Evolutionary conservation across 1,140 invertebrate species (phyloP), one percentile per base, ranked within the genome.

Genomic region (Anagrus nilaparvatae): DNA sequence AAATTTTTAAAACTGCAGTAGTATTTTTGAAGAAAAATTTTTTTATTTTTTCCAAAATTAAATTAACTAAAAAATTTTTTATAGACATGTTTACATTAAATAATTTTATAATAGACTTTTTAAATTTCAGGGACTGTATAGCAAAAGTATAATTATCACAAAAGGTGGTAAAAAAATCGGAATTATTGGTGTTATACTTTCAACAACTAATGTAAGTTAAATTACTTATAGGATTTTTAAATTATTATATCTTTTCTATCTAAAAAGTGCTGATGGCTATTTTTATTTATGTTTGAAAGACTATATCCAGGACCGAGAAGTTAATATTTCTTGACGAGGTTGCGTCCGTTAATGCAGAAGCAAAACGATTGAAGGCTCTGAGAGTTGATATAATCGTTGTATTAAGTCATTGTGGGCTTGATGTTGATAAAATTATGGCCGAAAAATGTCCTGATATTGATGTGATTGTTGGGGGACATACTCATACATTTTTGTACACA

Each of bases 381-480:
- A 81, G 74, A 8, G 70, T 87, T 5, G 74, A 83, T 39, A 86
- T 87, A 38, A 79, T 89, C 25, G 79, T 89, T 30, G 84, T 82
- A 3, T 61, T 89, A 27, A 87, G 84, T 5, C 86, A 90, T 53
- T 80, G 81, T 40, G 87, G 87, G 2, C 71, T 78, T 29, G 67
- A 73, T 9, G 74, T 80, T 16, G 86, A 90, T 55, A 62, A 78
- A 53, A 54, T 66, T 40, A 81, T 93, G 41, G 88, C 87, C 0
- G 49, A 50, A 12, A 64, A 73, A 20, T 77, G 71, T 21, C 64
- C 74, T 20, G 65, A 80, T 29, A 76, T 92, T 24, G 79, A 84
- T 43, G 75, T 85, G 1, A 85, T 94, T 44, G 83, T 94, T 17
- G 89, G 89, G 10, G 84, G 81, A n/a, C 89, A 94, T 55, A 83